Evolutionary conservation across 1,140 invertebrate genomes (phyloP).

Genomic region (Pseudobourletiella spinata): DNA sequence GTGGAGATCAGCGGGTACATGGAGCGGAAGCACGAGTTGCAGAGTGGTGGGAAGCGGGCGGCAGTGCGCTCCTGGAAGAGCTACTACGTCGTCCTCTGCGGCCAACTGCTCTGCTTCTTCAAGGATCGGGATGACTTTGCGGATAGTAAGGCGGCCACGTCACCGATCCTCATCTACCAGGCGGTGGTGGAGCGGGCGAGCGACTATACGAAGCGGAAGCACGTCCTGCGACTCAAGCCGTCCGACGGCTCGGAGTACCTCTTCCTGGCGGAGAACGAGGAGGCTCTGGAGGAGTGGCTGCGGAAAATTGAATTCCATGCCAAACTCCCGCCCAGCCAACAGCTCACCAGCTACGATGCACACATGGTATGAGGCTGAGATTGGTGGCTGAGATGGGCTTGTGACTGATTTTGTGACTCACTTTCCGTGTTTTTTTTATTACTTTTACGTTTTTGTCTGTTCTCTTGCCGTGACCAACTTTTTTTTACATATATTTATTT

Average conservation of each 20-base stretch:
- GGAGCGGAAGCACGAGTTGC: slow-evolving; percentile 90
- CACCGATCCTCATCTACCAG: slow-evolving; percentile 82
- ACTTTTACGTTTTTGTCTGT: no score
- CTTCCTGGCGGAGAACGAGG: slow-evolving; percentile 63
- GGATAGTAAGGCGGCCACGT: slow-evolving; percentile 73
- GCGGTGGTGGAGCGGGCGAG: slow-evolving; percentile 72
- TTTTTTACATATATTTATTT: no score
- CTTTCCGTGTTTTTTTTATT: no score
- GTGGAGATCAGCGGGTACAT: slow-evolving; percentile 84
- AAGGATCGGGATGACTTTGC: slow-evolving; percentile 87
- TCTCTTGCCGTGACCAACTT: no score
- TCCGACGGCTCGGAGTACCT: slow-evolving; percentile 89
- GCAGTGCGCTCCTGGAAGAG: slow-evolving; percentile 91
- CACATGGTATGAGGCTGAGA: slow-evolving; percentile 42
- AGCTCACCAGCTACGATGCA: slow-evolving; percentile 71
- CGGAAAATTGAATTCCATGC: slow-evolving; percentile 90
- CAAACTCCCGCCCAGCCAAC: slow-evolving; percentile 75
- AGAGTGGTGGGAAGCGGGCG: slow-evolving; percentile 81
- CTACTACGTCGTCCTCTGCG: slow-evolving; percentile 87
- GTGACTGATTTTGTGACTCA: no score
- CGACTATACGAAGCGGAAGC: slow-evolving; percentile 91
- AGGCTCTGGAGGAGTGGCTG: slow-evolving; percentile 84
- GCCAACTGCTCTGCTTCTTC: slow-evolving; percentile 95
- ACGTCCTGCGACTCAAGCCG: slow-evolving; percentile 77
- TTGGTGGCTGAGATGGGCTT: background rate